Evolutionary conservation across 1,140 invertebrate species (phyloP).

Genomic region (Octopus bimaculoides): DNA sequence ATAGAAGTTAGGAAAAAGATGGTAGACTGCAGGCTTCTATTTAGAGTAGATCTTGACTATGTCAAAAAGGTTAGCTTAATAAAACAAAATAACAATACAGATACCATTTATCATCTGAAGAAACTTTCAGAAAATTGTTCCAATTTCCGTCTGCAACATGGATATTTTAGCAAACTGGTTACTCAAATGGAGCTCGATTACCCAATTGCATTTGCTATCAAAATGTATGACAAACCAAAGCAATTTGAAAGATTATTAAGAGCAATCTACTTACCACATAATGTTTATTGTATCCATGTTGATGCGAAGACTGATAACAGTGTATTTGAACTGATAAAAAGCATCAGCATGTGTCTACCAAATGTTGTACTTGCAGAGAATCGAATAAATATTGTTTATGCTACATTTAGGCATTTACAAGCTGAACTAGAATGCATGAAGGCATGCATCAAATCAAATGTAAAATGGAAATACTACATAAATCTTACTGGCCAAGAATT

Average conservation of each 20-base stretch:
- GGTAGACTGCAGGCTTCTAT: too few species aligned
- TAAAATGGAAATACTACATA: constrained; percentile 25
- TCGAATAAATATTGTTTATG: constrained; percentile 13
- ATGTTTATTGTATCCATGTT: constrained; percentile 45
- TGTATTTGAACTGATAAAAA: constrained; percentile 18
- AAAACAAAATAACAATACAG: too few species aligned
- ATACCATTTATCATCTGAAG: too few species aligned
- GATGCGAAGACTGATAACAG: constrained; percentile 22
- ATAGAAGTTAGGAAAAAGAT: too few species aligned
- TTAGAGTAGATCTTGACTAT: too few species aligned
- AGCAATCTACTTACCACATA: constrained; percentile 38
- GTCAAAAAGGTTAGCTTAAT: too few species aligned
- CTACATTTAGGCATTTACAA: neutral
- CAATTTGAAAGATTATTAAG: neutral
- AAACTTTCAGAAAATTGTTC: too few species aligned
- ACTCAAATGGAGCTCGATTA: neutral
- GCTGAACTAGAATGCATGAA: constrained; percentile 21
- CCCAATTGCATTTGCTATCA: neutral
- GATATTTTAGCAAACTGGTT: neutral
- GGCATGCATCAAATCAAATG: neutral
- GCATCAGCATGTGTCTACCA: constrained; percentile 15
- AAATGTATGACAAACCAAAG: neutral
- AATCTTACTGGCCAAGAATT: constrained; percentile 30
- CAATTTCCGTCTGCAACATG: neutral
- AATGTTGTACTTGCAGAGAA: constrained; percentile 19